These are phyloP conservation scores for Camponotus floridanus DNA, from an alignment of 1,140 invertebrate genomes.

Conservation along the genomic window DNA sequence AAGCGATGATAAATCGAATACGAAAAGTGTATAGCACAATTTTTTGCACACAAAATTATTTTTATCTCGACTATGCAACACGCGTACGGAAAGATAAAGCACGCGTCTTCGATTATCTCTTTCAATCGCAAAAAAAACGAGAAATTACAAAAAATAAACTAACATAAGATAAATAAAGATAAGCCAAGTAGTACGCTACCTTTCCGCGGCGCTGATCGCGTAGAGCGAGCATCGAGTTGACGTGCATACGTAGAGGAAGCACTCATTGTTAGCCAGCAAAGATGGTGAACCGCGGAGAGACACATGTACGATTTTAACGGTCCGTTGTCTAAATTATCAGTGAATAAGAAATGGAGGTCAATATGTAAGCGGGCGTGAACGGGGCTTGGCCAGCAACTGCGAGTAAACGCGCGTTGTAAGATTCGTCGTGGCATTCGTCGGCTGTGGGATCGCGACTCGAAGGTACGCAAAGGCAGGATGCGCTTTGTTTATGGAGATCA, in stretches of 20 bases:
- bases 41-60: no score
- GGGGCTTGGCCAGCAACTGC: conserved; percentile 58
- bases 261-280: conserved; percentile 48
- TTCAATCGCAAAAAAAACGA: no score
- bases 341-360: conserved; percentile 68
- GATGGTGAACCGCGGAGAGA: conserved; percentile 78
- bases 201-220: background rate
- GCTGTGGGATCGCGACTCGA: conserved; percentile 46
- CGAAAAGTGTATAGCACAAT: no score
- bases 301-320: conserved; percentile 75
- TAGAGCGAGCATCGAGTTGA: background rate
- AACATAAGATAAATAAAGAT: no score
- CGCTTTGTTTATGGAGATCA: conserved; percentile 85
- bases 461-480: conserved; percentile 67
- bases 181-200: background rate
- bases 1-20: no score
- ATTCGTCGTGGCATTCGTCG: conserved; percentile 40
- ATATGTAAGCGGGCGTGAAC: conserved; percentile 77
- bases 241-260: background rate
- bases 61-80: no score
- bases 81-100: no score
- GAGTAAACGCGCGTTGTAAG: conserved; percentile 54
- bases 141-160: background rate
- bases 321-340: conserved; percentile 81
- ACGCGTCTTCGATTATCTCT: no score